phyloP scores from a whole-genome alignment of 2,888 invertebrate genomes.

The Empis stercorea region DNA sequence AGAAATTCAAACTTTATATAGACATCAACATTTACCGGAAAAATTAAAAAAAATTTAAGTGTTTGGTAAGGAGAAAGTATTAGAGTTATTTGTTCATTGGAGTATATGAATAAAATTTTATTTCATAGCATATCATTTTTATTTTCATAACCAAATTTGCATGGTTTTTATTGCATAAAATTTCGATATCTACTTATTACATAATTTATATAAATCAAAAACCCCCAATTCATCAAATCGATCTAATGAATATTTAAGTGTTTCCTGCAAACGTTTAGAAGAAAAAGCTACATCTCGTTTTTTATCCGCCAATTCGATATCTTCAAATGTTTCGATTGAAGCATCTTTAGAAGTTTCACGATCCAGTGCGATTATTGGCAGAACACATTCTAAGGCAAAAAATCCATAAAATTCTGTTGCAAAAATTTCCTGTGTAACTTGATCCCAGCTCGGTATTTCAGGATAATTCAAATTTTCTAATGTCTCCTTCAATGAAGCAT shows the following conservation, averaged over 20 bases:
- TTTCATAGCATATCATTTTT: too few species aligned
- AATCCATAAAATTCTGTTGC: slow-evolving; percentile 15
- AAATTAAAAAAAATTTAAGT: too few species aligned
- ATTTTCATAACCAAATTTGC: too few species aligned
- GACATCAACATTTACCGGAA: too few species aligned
- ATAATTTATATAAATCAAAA: slow-evolving; percentile 8
- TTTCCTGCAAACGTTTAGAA: slow-evolving; percentile 11
- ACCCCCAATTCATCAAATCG: slow-evolving; percentile 14
- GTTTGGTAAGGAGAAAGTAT: too few species aligned
- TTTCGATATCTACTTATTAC: too few species aligned
- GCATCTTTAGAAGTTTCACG: slow-evolving; percentile 11
- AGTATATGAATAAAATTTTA: too few species aligned
- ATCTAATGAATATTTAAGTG: slow-evolving; percentile 12
- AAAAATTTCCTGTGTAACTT: slow-evolving; percentile 11
- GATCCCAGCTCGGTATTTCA: slow-evolving; percentile 12
- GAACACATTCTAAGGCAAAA: slow-evolving; percentile 12
- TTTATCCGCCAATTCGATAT: slow-evolving; percentile 5
- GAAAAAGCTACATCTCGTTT: slow-evolving; percentile 13
- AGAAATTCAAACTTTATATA: too few species aligned
- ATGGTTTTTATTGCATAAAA: too few species aligned
- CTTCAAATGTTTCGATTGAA: slow-evolving; percentile 11
- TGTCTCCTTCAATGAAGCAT: slow-evolving; percentile 8
- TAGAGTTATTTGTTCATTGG: too few species aligned
- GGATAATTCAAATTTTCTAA: slow-evolving; percentile 11
- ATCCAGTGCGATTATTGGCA: slow-evolving; percentile 15